A percentile compares a stretch with the other conserved stretches of the same genome.
phyloP scores from a whole-genome alignment of 2,797 vertebrate species.

The Eospalax fontanierii region DNA sequence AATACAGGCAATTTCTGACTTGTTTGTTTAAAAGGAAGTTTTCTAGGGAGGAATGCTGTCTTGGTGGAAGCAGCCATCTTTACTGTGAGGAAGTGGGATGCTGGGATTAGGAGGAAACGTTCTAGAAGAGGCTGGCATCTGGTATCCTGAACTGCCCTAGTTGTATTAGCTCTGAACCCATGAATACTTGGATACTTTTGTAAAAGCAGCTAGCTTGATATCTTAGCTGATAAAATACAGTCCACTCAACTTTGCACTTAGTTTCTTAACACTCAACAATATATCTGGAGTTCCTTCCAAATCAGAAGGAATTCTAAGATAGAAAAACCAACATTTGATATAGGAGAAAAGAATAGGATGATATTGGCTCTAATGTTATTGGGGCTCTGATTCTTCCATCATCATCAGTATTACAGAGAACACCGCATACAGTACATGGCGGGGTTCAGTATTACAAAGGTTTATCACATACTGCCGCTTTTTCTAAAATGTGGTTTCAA shows the following conservation, averaged over 20 bases:
- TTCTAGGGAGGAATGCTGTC: neutral
- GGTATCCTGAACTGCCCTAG: neutral
- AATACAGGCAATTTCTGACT: neutral
- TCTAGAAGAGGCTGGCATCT: neutral
- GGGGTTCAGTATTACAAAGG: too few species aligned
- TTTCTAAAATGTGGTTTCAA: neutral
- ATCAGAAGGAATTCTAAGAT: neutral
- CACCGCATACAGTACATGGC: too few species aligned
- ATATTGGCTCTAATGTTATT: fast-evolving
- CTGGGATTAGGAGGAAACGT: neutral
- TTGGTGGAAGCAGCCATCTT: neutral
- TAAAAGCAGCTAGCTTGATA: neutral
- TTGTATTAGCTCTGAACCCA: neutral
- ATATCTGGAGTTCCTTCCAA: neutral
- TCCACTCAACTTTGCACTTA: neutral
- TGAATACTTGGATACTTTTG: neutral
- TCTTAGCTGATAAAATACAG: conserved; percentile 33
- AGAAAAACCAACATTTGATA: neutral
- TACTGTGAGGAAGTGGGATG: neutral
- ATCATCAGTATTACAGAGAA: fast-evolving
- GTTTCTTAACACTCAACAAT: neutral
- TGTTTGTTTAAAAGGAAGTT: conserved; percentile 8
- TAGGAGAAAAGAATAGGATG: neutral
- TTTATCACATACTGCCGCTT: neutral
- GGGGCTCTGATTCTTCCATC: neutral